Evolutionary conservation across 2,888 invertebrate species (phyloP).

Genomic region (Papilio elwesi): DNA sequence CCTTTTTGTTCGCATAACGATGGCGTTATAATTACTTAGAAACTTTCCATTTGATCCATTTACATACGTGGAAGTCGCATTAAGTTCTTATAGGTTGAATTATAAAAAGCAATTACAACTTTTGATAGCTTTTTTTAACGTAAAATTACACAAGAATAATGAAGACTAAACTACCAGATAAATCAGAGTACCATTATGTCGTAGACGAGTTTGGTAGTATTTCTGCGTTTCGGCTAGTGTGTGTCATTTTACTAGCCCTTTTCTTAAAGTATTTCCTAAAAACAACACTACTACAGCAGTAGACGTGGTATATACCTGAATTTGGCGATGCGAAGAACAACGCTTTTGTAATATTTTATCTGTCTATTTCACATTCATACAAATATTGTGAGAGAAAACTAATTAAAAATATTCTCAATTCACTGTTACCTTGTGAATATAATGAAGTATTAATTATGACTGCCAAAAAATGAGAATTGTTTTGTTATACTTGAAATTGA

Average conservation of each 20-base stretch:
- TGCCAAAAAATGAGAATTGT: conserved; percentile 13
- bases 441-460: conserved; percentile 9
- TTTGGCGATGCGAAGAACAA: no score
- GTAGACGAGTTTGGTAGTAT: no score
- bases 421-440: background rate
- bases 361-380: no score
- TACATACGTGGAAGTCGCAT: conserved; percentile 7
- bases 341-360: no score
- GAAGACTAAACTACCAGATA: background rate
- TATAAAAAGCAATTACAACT: background rate
- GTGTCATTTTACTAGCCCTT: no score
- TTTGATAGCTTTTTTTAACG: background rate
- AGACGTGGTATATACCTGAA: no score
- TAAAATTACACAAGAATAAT: background rate
- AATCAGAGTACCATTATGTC: background rate
- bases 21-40: conserved; percentile 31
- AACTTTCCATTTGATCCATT: conserved; percentile 9
- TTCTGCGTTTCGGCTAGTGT: no score
- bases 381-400: no score
- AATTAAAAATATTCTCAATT: conserved; percentile 3
- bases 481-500: conserved; percentile 27
- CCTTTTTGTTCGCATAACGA: conserved; percentile 31
- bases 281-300: no score
- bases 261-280: no score
- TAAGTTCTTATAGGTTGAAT: conserved; percentile 2